Conservation (phyloP, 2,888 invertebrate genomes). For the Ctenicera cuprea region DNA sequence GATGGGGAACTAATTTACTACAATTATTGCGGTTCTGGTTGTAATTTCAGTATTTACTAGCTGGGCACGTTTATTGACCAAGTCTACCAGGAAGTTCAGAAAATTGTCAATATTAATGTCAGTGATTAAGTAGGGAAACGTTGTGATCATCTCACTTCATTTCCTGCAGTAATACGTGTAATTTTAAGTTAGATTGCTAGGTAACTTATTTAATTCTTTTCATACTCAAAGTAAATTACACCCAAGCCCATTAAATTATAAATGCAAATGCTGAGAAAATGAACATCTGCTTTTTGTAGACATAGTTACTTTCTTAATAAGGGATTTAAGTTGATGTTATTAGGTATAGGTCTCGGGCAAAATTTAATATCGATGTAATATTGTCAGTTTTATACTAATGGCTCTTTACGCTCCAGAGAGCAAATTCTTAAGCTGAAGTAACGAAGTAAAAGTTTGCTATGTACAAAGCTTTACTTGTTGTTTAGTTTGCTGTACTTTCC, state of each 20-base stretch:
- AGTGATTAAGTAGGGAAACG: too few species aligned
- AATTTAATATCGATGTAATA: constrained; percentile 15
- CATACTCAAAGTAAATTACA: not conserved
- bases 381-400: constrained; percentile 25
- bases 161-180: too few species aligned
- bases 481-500: constrained; percentile 32
- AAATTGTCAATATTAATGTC: too few species aligned
- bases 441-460: constrained; percentile 40
- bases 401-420: constrained; percentile 13
- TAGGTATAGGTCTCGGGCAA: not conserved
- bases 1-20: too few species aligned
- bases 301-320: constrained; percentile 12
- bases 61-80: too few species aligned
- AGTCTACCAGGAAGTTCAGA: too few species aligned
- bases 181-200: not conserved
- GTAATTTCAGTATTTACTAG: too few species aligned
- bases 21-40: too few species aligned
- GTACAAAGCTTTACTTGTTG: constrained; percentile 37
- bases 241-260: constrained; percentile 12
- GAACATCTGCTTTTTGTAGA: constrained; percentile 16
- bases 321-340: constrained; percentile 11
- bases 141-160: too few species aligned
- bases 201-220: not conserved
- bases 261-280: constrained; percentile 20
- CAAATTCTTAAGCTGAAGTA: constrained; percentile 36